Evolutionary conservation across 2,113 vertebrate species (phyloP), one percentile per base, ranked within the genome.

Genomic region (Telmatochromis brachygnathus): DNA sequence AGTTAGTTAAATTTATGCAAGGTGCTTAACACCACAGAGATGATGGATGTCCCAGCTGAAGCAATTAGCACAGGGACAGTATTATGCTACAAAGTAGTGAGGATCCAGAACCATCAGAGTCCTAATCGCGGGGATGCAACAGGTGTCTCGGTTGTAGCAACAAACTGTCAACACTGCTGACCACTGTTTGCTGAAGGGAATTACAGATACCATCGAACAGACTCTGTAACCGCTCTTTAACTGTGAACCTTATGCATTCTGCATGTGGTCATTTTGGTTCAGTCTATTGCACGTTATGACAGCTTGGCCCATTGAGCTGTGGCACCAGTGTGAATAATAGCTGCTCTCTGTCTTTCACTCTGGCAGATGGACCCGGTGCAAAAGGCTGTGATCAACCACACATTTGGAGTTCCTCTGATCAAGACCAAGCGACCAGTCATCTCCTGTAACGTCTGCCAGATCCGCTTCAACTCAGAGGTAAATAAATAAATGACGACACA

Each of bases 391-490:
- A 97, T 98, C 80, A 98, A 97, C 94, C 97, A 98, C 94, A 98
- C 97, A 37, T 98, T 98, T 79, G 98, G 98, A 88, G 96, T 97
- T 81, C 97, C 98, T 53, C 90, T 98, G 89, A 91, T 97, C 89
- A 98, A 97, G 95, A 97, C 97, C 91, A 98, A 98, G 95, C 91
- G 97, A 51, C 97, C 97, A 5, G 92, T 98, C 92, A 99, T 98
- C 95, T 98, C 97, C 94, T 99, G 98, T 93, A 98, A 98, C 17
- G 97, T 99, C 94, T 99, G 98, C 95, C 98, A 98, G 96, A 98
- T 98, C 89, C 97, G 98, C 85, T 99, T 99, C 96, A 99, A 99
- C 96, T 99, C 98, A 30, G 97, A 98, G 98, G 98, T 98, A 95
- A 77, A 65, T 19, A 8, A 82, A 70, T 3, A 47, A 13, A n/a